Conservation (phyloP, 2,888 invertebrate species). For the Sarcophaga rosellei region DNA sequence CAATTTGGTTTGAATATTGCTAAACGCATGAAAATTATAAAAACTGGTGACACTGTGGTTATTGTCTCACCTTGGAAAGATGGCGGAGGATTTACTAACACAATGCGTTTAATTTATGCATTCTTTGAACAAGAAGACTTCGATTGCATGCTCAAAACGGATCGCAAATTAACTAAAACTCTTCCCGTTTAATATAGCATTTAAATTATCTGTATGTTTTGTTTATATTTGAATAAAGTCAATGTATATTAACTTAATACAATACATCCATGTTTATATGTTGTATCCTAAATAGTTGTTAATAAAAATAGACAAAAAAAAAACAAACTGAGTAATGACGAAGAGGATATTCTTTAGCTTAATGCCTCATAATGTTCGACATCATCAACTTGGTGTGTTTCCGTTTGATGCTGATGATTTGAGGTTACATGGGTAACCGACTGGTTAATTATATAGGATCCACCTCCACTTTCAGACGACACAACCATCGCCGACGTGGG, state of each 20-base stretch:
- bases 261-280: too few species aligned
- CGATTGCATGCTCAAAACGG: slow-evolving; percentile 71
- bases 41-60: slow-evolving; percentile 91
- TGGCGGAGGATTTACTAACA: slow-evolving; percentile 96
- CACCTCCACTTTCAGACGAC: slow-evolving; percentile 50
- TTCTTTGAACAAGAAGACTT: slow-evolving; percentile 74
- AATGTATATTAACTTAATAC: background rate
- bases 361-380: slow-evolving; percentile 68
- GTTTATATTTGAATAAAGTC: background rate
- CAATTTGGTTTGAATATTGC: slow-evolving; percentile 90
- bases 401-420: slow-evolving; percentile 46
- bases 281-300: too few species aligned
- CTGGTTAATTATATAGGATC: slow-evolving; percentile 68
- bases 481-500: slow-evolving; percentile 61
- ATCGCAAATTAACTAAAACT: slow-evolving; percentile 55
- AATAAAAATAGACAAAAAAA: background rate
- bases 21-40: slow-evolving; percentile 90
- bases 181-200: background rate
- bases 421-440: slow-evolving; percentile 44
- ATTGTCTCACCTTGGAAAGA: slow-evolving; percentile 97
- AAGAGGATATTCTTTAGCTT: slow-evolving; percentile 60
- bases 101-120: slow-evolving; percentile 92
- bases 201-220: background rate
- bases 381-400: slow-evolving; percentile 34
- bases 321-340: background rate